Evolutionary conservation across 2,113 vertebrate species (phyloP).

Genomic region (Melozone crissalis): DNA sequence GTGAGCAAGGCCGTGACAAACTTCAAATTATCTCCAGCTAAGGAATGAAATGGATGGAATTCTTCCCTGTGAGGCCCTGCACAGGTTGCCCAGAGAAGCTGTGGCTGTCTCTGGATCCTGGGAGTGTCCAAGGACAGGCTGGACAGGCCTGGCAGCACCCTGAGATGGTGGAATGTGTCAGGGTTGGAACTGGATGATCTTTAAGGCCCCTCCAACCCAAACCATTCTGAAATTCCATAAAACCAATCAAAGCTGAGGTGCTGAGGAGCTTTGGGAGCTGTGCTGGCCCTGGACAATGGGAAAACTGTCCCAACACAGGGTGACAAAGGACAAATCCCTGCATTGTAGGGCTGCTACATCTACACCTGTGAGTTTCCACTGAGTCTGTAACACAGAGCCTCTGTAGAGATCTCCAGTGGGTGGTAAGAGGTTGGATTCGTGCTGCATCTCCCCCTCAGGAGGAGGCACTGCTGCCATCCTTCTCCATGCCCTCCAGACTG

Average conservation of each 20-base stretch:
- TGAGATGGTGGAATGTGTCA: not conserved
- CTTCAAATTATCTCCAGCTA: not conserved
- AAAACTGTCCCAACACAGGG: not conserved
- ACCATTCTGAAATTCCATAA: not conserved
- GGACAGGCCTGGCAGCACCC: not conserved
- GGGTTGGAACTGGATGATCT: not conserved
- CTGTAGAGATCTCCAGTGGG: not conserved
- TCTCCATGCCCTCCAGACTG: not conserved
- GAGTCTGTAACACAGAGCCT: not conserved
- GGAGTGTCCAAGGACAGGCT: not conserved
- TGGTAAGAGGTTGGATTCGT: not conserved
- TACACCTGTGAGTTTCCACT: rapidly evolving
- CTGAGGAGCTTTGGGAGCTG: not conserved
- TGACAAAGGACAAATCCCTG: not conserved
- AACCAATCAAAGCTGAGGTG: not conserved
- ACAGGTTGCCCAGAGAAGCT: not conserved
- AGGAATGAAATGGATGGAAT: not conserved
- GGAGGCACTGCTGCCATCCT: not conserved
- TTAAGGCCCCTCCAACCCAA: not conserved
- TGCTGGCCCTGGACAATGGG: not conserved
- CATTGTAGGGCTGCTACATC: rapidly evolving
- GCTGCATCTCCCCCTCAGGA: not conserved
- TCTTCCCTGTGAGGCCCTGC: not conserved
- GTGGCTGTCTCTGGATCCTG: not conserved
- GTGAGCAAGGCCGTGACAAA: not conserved